phyloP scores from a whole-genome alignment of 2,797 vertebrate species.

The Danio choprae region DNA sequence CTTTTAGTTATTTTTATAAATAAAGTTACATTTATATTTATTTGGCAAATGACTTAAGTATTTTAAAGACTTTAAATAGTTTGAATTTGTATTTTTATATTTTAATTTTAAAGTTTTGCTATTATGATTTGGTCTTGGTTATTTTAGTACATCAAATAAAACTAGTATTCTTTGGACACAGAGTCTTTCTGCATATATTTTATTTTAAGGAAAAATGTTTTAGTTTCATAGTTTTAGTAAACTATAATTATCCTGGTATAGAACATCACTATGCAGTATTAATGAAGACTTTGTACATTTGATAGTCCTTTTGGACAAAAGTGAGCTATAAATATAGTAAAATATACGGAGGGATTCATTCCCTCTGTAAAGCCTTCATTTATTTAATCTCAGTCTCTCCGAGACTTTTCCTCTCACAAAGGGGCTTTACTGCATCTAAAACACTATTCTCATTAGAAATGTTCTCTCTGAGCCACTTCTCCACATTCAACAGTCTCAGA shows the following conservation, averaged over 20 bases:
- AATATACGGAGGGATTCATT: constrained; percentile 38
- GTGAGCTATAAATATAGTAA: constrained; percentile 29
- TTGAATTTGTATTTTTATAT: too few species aligned
- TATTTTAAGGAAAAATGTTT: too few species aligned
- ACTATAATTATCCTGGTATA: not conserved
- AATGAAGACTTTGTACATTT: constrained; percentile 49
- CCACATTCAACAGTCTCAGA: constrained; percentile 35
- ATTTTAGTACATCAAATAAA: too few species aligned
- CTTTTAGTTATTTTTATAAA: too few species aligned
- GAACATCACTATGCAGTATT: constrained; percentile 23
- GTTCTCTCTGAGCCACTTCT: constrained; percentile 39
- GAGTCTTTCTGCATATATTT: too few species aligned
- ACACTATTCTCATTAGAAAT: constrained; percentile 50
- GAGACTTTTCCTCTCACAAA: constrained; percentile 33
- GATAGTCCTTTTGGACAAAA: constrained; percentile 43
- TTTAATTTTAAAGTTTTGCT: too few species aligned
- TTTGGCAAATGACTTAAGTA: too few species aligned
- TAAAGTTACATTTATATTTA: too few species aligned
- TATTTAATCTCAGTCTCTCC: constrained; percentile 27
- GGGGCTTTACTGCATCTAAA: constrained; percentile 51
- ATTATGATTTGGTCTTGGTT: too few species aligned
- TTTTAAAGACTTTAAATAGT: too few species aligned
- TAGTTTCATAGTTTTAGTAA: too few species aligned
- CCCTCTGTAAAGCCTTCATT: constrained; percentile 24
- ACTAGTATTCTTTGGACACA: too few species aligned